Evolutionary conservation across 2,113 vertebrate species (phyloP).

Genomic region (Emydura subglobosa): DNA sequence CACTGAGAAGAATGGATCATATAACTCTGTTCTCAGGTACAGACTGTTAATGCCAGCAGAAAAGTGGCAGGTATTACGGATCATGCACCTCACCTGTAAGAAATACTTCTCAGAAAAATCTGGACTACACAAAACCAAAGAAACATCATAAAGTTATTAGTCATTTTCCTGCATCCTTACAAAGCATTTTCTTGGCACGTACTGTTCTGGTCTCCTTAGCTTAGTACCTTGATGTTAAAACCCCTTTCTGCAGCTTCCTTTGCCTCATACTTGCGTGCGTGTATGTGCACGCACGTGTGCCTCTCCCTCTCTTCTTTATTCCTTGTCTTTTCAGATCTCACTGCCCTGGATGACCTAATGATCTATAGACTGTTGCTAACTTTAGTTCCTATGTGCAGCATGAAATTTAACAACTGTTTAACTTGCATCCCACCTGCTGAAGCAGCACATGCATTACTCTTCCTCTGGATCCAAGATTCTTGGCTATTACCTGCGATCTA

Average conservation of each 20-base stretch:
- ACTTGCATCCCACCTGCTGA: background rate
- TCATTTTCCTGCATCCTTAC: slow-evolving; percentile 12
- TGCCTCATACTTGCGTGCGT: accelerated
- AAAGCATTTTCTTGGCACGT: slow-evolving; percentile 7
- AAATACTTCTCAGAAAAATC: slow-evolving; percentile 4
- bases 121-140: background rate
- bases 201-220: slow-evolving; percentile 15
- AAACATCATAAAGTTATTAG: slow-evolving; percentile 12
- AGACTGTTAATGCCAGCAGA: slow-evolving; percentile 24
- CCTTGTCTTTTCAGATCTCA: background rate
- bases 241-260: background rate
- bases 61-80: slow-evolving; percentile 19
- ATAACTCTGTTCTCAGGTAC: slow-evolving; percentile 28
- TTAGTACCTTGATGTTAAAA: background rate
- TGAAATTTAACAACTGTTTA: background rate
- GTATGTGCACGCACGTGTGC: accelerated
- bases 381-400: background rate
- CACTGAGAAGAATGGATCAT: background rate
- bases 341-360: background rate
- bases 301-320: background rate
- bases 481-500: background rate
- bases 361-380: background rate
- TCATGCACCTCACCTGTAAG: slow-evolving; percentile 1
- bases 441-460: accelerated
- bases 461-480: background rate